Base-by-base conservation (phyloP, 2,888 invertebrate species). In the Philonicus albiceps region DNA sequence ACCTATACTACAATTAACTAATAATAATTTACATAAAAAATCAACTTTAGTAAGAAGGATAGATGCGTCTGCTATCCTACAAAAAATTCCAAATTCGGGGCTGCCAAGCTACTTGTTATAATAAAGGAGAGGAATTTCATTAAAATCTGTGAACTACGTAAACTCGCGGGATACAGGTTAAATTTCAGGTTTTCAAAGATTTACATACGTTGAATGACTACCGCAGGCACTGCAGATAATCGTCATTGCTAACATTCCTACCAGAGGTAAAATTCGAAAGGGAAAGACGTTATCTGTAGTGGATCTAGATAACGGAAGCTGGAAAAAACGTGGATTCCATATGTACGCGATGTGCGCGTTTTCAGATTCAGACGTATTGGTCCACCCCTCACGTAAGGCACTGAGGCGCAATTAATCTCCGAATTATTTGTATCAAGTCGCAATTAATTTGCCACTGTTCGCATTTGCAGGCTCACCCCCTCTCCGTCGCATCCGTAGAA, bases 361-460 rank as follows among this genome's bases (percentile, higher is more conserved):
- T 16, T 74, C 4, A n/a, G n/a, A 16, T 0, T 34, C 16, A 74
- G n/a, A 8, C 13, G 1, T n/a, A 5, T 34, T 16, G 74, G n/a
- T 8, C n/a, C 74, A 8, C 74, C 74, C 34, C 31, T 53, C 80
- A 80, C 80, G 80, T 80, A 80, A 27, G 80, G n/a, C 80, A 53
- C 30, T n/a, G 30, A 80, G 49, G 49, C 40, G 22, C 80, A 80
- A 80, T 80, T 80, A 80, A 80, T 80, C 27, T 30, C 27, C 53
- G 31, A 80, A 49, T 80, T 80, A 31, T 80, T 80, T 80, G 80
- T 76, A 76, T 76, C 76, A 76, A 76, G 76, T 76, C 76, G 19
- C 76, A 76, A 76, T 76, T 76, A 76, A 76, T 76, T 76, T 76
- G 37, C 40, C 27, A 40, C 76, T 30, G 34, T 16, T 31, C 74